Evolutionary conservation across 2,888 invertebrate species (phyloP).

Genomic region (Pseudoips prasinana): DNA sequence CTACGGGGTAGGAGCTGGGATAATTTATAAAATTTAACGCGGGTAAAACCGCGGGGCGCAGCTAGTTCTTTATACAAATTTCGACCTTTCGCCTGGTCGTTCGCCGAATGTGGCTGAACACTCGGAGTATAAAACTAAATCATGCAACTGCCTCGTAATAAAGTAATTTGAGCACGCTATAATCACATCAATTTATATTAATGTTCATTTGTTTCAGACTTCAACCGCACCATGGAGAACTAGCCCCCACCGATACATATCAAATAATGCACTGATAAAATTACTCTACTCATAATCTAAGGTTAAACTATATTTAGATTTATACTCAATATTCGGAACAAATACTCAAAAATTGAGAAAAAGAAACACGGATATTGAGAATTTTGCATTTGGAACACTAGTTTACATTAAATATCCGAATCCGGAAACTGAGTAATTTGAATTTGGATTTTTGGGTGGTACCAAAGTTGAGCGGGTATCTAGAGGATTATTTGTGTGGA

Average conservation of each 20-base stretch:
- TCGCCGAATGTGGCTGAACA: too few species aligned
- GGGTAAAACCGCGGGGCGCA: too few species aligned
- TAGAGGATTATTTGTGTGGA: conserved; percentile 7
- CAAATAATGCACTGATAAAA: conserved; percentile 71
- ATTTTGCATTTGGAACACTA: background rate
- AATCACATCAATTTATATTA: too few species aligned
- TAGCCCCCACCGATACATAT: conserved; percentile 64
- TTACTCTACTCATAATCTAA: conserved; percentile 25
- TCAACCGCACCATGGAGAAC: conserved; percentile 62
- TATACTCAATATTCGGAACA: background rate
- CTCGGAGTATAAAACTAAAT: too few species aligned
- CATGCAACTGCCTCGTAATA: too few species aligned
- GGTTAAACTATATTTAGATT: conserved; percentile 10
- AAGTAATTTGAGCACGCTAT: too few species aligned
- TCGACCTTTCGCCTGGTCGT: too few species aligned
- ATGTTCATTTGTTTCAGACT: conserved; percentile 56
- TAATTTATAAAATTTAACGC: too few species aligned
- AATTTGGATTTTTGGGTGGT: conserved; percentile 3
- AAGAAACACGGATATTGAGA: too few species aligned
- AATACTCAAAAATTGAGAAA: background rate
- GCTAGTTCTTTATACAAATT: too few species aligned
- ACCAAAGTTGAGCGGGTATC: background rate
- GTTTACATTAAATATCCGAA: background rate
- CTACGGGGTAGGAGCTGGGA: too few species aligned
- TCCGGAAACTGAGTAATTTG: background rate